Evolutionary conservation across 35 echinoderm and acorn worm genomes (phyloP).

Genomic region (Stichopus chloronotus): DNA sequence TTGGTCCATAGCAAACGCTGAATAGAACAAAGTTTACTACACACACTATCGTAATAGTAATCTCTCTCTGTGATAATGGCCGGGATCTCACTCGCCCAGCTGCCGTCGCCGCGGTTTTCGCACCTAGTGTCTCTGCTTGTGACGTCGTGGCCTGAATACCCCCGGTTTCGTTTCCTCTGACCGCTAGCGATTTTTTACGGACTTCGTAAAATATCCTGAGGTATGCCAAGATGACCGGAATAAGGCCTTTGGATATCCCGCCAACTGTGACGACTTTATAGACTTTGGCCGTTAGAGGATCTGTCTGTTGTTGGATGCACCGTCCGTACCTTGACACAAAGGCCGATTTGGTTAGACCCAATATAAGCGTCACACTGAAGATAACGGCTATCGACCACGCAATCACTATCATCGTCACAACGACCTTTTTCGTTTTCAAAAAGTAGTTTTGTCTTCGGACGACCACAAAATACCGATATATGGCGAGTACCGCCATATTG

Average conservation of each 20-base stretch:
- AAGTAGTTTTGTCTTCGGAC: slow-evolving; percentile 42
- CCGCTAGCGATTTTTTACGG: slow-evolving; percentile 5
- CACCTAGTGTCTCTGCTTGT: not conserved
- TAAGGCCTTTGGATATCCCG: slow-evolving; percentile 16
- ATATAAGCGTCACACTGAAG: not conserved
- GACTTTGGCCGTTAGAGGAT: not conserved
- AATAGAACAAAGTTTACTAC: slow-evolving; percentile 27
- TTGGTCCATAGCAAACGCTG: slow-evolving; percentile 44
- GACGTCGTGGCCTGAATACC: not conserved
- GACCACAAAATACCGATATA: slow-evolving; percentile 51
- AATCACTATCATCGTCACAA: not conserved
- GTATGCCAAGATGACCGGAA: slow-evolving; percentile 32
- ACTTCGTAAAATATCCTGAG: slow-evolving; percentile 50
- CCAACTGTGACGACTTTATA: slow-evolving; percentile 33
- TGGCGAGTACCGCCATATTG: slow-evolving; percentile 39
- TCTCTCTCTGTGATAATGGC: not conserved
- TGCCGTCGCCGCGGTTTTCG: not conserved
- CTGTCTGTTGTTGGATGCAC: slow-evolving; percentile 7
- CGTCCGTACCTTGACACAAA: slow-evolving; percentile 22
- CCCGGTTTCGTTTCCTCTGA: not conserved
- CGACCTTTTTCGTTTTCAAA: slow-evolving; percentile 10
- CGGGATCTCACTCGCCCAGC: not conserved
- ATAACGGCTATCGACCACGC: slow-evolving; percentile 7
- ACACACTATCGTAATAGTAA: slow-evolving; percentile 23
- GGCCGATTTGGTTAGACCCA: not conserved